Conservation (phyloP, 2,113 vertebrate genomes). For the Planiliza haematocheilus region DNA sequence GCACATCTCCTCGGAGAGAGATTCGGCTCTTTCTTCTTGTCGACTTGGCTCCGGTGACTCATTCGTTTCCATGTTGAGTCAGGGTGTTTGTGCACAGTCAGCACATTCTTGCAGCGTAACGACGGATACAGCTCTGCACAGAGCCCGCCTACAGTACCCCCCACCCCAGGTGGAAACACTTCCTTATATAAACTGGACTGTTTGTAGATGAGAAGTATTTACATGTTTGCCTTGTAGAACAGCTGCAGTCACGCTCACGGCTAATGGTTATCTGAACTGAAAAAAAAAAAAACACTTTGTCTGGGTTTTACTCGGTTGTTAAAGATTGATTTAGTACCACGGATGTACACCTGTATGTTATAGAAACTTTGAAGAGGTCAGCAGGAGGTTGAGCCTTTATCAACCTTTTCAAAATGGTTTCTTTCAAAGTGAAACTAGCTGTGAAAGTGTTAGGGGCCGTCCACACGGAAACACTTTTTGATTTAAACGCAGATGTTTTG, state of each 20-base stretch:
- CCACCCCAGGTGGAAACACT: conserved; percentile 34
- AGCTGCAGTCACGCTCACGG: conserved; percentile 29
- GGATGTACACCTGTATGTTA: background rate
- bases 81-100: conserved; percentile 75
- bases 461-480: too few species aligned
- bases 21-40: conserved; percentile 59
- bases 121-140: conserved; percentile 61
- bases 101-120: conserved; percentile 73
- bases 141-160: conserved; percentile 23
- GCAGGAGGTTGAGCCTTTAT: background rate
- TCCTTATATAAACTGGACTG: conserved; percentile 43
- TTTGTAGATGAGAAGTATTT: conserved; percentile 48
- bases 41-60: conserved; percentile 71
- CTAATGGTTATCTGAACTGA: conserved; percentile 7
- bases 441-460: too few species aligned
- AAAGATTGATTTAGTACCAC: background rate
- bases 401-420: too few species aligned
- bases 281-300: background rate
- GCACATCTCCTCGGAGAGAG: conserved; percentile 70
- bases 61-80: conserved; percentile 78
- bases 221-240: conserved; percentile 22
- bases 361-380: conserved; percentile 21
- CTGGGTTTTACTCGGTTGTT: background rate
- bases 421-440: too few species aligned
- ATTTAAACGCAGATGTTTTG: too few species aligned